These are phyloP conservation scores for Bembecia ichneumoniformis DNA, from an alignment of 2,888 invertebrate species.

Conservation along the genomic window DNA sequence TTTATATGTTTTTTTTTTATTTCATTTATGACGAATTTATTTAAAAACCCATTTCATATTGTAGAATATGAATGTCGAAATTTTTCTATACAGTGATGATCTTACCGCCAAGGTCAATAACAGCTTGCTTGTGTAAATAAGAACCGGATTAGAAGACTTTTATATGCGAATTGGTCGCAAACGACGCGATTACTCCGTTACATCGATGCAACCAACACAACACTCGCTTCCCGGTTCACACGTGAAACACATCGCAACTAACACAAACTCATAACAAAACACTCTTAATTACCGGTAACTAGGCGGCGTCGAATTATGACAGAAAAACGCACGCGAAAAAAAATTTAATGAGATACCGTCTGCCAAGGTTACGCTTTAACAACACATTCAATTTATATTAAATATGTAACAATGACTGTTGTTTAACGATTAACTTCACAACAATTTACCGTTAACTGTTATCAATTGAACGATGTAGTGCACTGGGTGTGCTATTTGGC, in stretches of 20 bases:
- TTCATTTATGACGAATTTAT: too few species aligned
- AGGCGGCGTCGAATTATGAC: constrained; percentile 17
- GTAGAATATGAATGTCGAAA: too few species aligned
- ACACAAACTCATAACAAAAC: constrained; percentile 31
- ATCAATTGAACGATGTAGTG: constrained; percentile 21
- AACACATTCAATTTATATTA: constrained; percentile 48
- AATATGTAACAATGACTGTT: constrained; percentile 9
- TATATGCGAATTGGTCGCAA: constrained; percentile 35
- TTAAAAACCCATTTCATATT: too few species aligned
- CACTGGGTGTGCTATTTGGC: constrained; percentile 49
- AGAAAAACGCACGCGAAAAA: constrained; percentile 33
- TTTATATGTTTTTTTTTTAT: too few species aligned
- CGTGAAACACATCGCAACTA: constrained; percentile 29
- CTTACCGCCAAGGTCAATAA: constrained; percentile 55
- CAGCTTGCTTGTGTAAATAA: constrained; percentile 49
- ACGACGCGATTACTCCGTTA: constrained; percentile 25
- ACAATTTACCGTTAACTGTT: constrained; percentile 31
- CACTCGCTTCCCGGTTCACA: constrained; percentile 40
- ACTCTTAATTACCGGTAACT: constrained; percentile 34
- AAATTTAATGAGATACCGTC: constrained; percentile 27
- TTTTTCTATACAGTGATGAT: constrained; percentile 6
- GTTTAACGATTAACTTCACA: constrained; percentile 23
- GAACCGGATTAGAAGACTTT: constrained; percentile 51
- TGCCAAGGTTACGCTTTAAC: constrained; percentile 53
- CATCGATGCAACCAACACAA: constrained; percentile 26